Conservation (phyloP, 2,888 invertebrate species). For the Volucella inflata region DNA sequence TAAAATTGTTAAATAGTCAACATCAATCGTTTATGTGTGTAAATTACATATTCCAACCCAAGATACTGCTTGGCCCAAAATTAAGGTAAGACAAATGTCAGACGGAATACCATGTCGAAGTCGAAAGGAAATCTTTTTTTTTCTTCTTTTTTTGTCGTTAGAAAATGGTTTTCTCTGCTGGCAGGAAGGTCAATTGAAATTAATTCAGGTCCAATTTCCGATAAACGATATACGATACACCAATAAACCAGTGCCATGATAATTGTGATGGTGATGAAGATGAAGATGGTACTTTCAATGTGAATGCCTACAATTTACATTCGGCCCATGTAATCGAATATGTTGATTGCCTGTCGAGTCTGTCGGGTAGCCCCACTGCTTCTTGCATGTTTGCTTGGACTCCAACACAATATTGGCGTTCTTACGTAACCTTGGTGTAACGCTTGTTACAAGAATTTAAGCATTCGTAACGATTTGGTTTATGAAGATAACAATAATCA, state of each 20-base stretch:
- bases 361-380: too few relatives aligned
- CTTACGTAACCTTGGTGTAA: neutral
- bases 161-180: neutral
- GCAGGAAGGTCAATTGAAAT: slow-evolving; percentile 37
- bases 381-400: too few relatives aligned
- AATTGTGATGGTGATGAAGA: slow-evolving; percentile 24
- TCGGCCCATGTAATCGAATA: slow-evolving; percentile 36
- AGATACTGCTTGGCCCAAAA: neutral
- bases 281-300: slow-evolving; percentile 2
- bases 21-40: slow-evolving; percentile 23
- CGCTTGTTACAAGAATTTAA: neutral
- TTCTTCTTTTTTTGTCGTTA: neutral
- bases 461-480: slow-evolving; percentile 11
- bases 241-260: slow-evolving; percentile 35
- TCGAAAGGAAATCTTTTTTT: neutral
- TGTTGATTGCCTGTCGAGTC: slow-evolving; percentile 38
- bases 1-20: slow-evolving; percentile 40
- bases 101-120: neutral
- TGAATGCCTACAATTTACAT: slow-evolving; percentile 13
- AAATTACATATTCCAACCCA: neutral
- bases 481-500: slow-evolving; percentile 41
- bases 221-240: slow-evolving; percentile 57
- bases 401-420: neutral
- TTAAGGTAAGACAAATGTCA: neutral
- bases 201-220: slow-evolving; percentile 54